Conservation (phyloP, 2,113 vertebrate species). For the Synchiropus splendidus region DNA sequence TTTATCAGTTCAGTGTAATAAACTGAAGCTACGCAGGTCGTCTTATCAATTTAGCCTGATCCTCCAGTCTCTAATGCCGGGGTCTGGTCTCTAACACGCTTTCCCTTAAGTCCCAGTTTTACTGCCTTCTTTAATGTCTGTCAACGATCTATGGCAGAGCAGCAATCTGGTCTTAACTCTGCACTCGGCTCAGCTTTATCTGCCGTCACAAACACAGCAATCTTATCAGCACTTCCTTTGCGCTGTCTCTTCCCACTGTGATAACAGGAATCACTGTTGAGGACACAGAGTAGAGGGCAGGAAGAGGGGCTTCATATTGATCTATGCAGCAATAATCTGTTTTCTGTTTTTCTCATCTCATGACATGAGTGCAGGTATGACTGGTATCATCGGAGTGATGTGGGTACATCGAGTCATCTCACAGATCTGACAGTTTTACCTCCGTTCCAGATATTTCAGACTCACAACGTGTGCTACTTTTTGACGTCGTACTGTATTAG, state of each 20-base stretch:
- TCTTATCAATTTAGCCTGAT: constrained; percentile 28
- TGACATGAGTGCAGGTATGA: no score
- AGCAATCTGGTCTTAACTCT: constrained; percentile 33
- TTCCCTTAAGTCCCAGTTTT: constrained; percentile 28
- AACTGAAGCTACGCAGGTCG: constrained; percentile 11
- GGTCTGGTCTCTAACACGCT: constrained; percentile 17
- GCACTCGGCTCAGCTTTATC: constrained; percentile 40
- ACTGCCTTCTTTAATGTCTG: constrained; percentile 47
- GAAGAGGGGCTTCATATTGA: constrained; percentile 1
- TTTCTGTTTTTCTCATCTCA: neutral
- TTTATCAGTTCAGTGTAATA: constrained; percentile 16
- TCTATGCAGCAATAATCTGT: constrained; percentile 5
- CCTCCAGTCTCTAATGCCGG: constrained; percentile 22
- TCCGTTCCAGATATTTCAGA: no score
- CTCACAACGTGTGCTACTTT: no score
- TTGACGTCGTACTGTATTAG: no score
- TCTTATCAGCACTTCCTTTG: constrained; percentile 64
- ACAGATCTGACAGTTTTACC: no score
- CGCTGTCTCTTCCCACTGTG: constrained; percentile 25
- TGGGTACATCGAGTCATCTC: no score
- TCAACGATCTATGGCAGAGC: constrained; percentile 35
- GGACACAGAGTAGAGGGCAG: constrained; percentile 15
- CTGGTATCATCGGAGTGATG: no score
- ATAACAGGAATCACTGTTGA: constrained; percentile 34
- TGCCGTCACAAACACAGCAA: constrained; percentile 49